Evolutionary conservation across 2,797 vertebrate species (phyloP).

Genomic region (Melanogrammus aeglefinus): DNA sequence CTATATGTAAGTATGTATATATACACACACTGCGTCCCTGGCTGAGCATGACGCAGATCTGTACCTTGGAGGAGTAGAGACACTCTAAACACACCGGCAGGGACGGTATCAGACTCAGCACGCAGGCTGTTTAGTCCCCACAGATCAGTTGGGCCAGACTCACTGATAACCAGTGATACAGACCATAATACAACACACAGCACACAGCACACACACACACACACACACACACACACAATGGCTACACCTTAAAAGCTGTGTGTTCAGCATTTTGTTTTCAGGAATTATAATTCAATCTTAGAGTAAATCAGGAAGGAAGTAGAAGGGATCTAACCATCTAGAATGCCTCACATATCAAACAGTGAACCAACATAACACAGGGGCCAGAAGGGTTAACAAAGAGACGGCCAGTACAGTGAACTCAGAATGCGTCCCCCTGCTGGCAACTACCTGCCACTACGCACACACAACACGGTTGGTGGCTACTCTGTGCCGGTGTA

Average conservation of each 20-base stretch:
- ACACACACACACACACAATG: no score
- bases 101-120: slow-evolving; percentile 70
- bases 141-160: slow-evolving; percentile 36
- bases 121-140: slow-evolving; percentile 67
- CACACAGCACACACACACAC: no score
- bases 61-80: slow-evolving; percentile 64
- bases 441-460: slow-evolving; percentile 33
- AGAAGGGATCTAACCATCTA: neutral
- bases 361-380: neutral
- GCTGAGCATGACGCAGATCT: slow-evolving; percentile 66
- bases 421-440: slow-evolving; percentile 38
- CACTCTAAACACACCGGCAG: slow-evolving; percentile 39
- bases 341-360: neutral
- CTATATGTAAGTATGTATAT: neutral
- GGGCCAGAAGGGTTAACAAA: neutral
- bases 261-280: no score
- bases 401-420: slow-evolving; percentile 1
- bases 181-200: slow-evolving; percentile 31
- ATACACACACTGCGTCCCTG: slow-evolving; percentile 26
- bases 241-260: no score
- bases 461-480: neutral
- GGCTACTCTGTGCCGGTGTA: neutral
- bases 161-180: slow-evolving; percentile 41
- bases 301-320: no score
- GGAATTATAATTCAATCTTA: no score